phyloP scores from a whole-genome alignment of 1,140 invertebrate genomes.

The Sesamia nonagrioides region DNA sequence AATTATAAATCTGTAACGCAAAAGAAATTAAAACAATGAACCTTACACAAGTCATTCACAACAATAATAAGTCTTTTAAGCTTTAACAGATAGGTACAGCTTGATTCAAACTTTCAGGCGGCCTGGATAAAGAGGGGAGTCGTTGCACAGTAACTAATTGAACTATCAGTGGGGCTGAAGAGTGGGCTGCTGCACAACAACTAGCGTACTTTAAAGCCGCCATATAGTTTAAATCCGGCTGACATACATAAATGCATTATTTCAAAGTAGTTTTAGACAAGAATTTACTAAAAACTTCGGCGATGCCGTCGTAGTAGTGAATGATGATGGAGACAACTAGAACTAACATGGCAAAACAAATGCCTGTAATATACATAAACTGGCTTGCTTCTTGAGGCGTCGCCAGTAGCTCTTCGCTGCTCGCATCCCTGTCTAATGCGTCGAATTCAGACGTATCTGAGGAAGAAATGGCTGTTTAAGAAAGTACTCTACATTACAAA shows the following conservation, averaged over 20 bases:
- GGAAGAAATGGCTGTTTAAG: slow-evolving; percentile 51
- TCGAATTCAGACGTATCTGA: slow-evolving; percentile 90
- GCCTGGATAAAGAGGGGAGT: too few relatives aligned
- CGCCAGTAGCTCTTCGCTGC: slow-evolving; percentile 83
- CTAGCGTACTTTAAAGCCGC: too few relatives aligned
- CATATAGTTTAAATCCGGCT: too few relatives aligned
- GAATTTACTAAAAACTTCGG: slow-evolving; percentile 65
- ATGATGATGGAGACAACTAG: slow-evolving; percentile 88
- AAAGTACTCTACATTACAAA: neutral
- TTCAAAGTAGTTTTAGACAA: slow-evolving; percentile 62
- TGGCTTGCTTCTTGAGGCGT: slow-evolving; percentile 87
- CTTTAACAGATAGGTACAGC: slow-evolving; percentile 32
- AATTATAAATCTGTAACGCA: slow-evolving; percentile 31
- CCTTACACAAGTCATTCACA: slow-evolving; percentile 43
- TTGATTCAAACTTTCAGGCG: too few relatives aligned
- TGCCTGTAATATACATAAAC: slow-evolving; percentile 87
- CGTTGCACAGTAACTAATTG: too few relatives aligned
- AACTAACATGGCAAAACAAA: slow-evolving; percentile 88
- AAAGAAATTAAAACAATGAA: slow-evolving; percentile 27
- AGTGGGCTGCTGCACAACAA: too few relatives aligned
- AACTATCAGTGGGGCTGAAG: too few relatives aligned
- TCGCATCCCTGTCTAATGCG: slow-evolving; percentile 87
- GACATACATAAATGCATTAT: neutral
- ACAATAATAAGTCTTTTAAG: slow-evolving; percentile 45
- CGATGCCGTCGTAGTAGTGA: slow-evolving; percentile 82